These are phyloP conservation scores for Alfaro cultratus DNA, from an alignment of 2,797 vertebrate genomes.

Conservation along the genomic window DNA sequence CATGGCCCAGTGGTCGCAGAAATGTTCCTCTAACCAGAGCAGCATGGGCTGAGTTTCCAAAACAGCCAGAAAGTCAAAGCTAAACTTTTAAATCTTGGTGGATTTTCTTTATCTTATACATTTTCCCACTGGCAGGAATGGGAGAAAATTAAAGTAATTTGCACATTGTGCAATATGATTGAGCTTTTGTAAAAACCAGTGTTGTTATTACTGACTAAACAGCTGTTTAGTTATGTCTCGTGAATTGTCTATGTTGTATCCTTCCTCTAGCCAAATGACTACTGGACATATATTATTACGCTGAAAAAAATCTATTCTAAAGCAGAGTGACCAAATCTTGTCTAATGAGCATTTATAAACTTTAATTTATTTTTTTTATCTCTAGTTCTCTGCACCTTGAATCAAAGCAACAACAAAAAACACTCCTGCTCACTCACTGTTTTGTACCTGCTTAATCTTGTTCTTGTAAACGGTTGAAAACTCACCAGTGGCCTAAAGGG, in stretches of 20 bases:
- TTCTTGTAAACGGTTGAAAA: neutral
- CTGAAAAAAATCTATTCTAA: neutral
- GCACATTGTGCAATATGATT: neutral
- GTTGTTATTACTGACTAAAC: neutral
- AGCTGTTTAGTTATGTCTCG: neutral
- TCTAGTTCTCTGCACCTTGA: neutral
- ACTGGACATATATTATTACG: neutral
- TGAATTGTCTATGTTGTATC: neutral
- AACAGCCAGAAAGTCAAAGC: neutral
- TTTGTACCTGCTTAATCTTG: neutral
- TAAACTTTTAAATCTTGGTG: neutral
- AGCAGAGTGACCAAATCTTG: neutral
- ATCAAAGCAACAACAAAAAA: neutral
- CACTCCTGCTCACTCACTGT: neutral
- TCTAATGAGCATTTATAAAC: neutral
- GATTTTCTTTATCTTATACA: neutral
- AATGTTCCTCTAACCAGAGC: constrained; percentile 1
- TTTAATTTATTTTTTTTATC: neutral
- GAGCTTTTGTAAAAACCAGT: neutral
- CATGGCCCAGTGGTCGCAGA: constrained; percentile 18
- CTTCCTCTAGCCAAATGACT: no score
- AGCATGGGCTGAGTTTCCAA: neutral
- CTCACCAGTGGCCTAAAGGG: neutral
- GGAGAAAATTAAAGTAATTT: neutral
- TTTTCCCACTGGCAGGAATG: neutral